Conservation (phyloP, 2,113 vertebrate species). For the Neopipo cinnamomea region DNA sequence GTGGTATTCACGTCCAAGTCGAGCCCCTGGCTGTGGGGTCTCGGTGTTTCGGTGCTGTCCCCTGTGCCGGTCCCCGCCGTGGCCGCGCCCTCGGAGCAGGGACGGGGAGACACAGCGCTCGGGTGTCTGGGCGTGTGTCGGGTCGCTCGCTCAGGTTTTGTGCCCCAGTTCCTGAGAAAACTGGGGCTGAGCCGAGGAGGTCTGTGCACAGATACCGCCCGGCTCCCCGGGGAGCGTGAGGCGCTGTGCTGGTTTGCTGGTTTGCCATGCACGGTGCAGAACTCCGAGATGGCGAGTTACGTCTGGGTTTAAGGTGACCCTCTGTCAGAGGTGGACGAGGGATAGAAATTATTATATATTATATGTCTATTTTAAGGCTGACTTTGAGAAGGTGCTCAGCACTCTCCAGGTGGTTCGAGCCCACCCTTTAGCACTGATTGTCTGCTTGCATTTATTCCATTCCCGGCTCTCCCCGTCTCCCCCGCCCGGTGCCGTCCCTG, state of each 20-base stretch:
- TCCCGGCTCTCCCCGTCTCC: too few relatives aligned
- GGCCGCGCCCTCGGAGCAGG: background rate
- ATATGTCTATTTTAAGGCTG: background rate
- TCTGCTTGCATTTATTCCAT: background rate
- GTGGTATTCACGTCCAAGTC: background rate
- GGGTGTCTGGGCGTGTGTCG: background rate
- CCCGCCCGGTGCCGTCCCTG: background rate
- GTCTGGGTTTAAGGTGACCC: background rate
- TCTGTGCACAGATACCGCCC: background rate
- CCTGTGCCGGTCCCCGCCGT: background rate
- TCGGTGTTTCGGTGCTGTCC: too few relatives aligned
- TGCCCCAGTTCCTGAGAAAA: background rate
- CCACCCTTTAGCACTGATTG: background rate
- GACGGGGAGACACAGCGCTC: background rate
- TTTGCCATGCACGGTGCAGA: background rate
- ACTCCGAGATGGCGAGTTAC: fast-evolving
- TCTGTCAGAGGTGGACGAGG: too few relatives aligned
- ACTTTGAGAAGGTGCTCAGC: too few relatives aligned
- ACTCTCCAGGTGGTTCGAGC: background rate
- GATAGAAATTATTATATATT: background rate
- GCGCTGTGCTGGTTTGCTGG: background rate
- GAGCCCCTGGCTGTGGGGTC: fast-evolving
- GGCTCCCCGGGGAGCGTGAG: background rate
- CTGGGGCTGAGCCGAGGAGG: background rate
- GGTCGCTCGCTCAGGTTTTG: background rate